Conservation (phyloP, 2,888 invertebrate genomes). For the Melanchra persicariae region DNA sequence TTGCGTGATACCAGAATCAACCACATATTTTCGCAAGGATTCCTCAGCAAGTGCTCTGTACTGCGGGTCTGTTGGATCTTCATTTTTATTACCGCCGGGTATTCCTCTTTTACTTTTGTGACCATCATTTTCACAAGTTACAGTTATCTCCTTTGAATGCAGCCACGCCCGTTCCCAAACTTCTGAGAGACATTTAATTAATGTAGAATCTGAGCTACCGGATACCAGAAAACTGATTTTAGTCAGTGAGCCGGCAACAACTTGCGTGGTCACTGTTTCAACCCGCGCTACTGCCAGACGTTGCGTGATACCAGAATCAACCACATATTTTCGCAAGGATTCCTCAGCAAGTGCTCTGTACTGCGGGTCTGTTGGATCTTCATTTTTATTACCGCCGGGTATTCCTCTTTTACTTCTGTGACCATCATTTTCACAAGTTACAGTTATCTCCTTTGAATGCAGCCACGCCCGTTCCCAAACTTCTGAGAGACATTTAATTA, state of each 20-base stretch:
- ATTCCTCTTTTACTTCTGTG: conserved; percentile 7
- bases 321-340: conserved; percentile 26
- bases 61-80: conserved; percentile 63
- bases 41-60: conserved; percentile 64
- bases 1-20: conserved; percentile 25
- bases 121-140: conserved; percentile 52
- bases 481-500: conserved; percentile 48
- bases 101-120: conserved; percentile 46
- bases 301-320: conserved; percentile 20
- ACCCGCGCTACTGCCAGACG: conserved; percentile 52
- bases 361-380: conserved; percentile 3
- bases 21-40: conserved; percentile 63
- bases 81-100: conserved; percentile 45
- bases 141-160: conserved; percentile 60
- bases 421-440: conserved; percentile 44
- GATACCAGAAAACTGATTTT: conserved; percentile 57
- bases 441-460: conserved; percentile 51
- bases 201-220: not conserved
- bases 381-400: not conserved
- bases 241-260: conserved; percentile 66
- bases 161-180: conserved; percentile 60
- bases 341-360: conserved; percentile 40
- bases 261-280: conserved; percentile 65
- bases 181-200: conserved; percentile 54
- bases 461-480: conserved; percentile 62